Conservation (phyloP, 92 coral and sea anemone genomes). For the Umimayanthus chanpuru region DNA sequence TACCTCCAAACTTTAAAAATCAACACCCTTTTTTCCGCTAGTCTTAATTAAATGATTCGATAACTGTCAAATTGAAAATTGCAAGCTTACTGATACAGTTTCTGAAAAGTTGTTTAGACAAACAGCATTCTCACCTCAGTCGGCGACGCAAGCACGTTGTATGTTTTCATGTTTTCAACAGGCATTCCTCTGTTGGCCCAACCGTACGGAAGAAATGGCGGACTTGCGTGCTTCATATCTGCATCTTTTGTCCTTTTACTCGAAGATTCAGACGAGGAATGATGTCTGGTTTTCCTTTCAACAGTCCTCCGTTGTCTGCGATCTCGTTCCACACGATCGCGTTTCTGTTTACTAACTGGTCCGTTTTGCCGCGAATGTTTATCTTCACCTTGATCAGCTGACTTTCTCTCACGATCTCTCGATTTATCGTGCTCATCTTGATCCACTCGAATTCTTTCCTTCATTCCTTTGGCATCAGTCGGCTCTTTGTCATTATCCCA, state of each 20-base stretch:
- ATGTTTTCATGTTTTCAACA: conserved; percentile 84
- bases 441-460: neutral
- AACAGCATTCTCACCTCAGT: conserved; percentile 66
- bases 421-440: neutral
- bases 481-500: conserved; percentile 18
- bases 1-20: too few relatives aligned
- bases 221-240: conserved; percentile 39
- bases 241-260: conserved; percentile 31
- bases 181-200: conserved; percentile 93
- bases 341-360: conserved; percentile 22
- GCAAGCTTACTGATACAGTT: neutral
- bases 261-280: conserved; percentile 12
- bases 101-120: neutral
- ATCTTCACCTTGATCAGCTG: conserved; percentile 1
- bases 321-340: conserved; percentile 38
- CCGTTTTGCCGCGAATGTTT: conserved; percentile 28
- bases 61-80: too few relatives aligned
- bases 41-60: neutral
- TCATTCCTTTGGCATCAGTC: neutral
- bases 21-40: neutral
- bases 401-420: conserved; percentile 21
- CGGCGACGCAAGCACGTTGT: conserved; percentile 85
- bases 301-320: conserved; percentile 45
- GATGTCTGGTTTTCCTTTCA: conserved; percentile 20
- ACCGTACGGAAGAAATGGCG: conserved; percentile 92